Evolutionary conservation across 2,888 invertebrate genomes (phyloP).

Genomic region (Erynnis tages): DNA sequence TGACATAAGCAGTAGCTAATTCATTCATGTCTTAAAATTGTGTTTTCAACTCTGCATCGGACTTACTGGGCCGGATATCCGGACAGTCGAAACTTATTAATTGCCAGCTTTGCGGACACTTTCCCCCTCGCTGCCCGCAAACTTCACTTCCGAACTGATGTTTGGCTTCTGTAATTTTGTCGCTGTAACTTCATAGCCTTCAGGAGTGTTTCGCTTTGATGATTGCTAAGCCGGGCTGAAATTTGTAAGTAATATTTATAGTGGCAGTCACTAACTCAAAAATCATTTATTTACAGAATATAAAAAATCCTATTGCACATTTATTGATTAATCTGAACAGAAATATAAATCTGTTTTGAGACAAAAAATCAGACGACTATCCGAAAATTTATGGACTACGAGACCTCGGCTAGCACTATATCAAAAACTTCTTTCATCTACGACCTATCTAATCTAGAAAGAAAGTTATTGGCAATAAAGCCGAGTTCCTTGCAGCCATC

Average conservation of each 20-base stretch:
- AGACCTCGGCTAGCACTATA: neutral
- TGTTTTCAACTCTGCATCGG: conserved; percentile 42
- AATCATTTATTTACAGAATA: too few species aligned
- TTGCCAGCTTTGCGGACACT: conserved; percentile 50
- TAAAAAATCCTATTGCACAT: too few species aligned
- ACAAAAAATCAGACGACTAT: too few species aligned
- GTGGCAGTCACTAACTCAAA: too few species aligned
- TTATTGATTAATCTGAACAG: too few species aligned
- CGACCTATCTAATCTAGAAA: neutral
- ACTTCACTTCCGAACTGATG: conserved; percentile 25
- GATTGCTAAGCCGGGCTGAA: too few species aligned
- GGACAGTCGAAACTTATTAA: conserved; percentile 71
- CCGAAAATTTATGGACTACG: neutral
- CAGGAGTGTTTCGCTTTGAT: too few species aligned
- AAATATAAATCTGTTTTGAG: too few species aligned
- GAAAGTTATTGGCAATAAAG: conserved; percentile 26
- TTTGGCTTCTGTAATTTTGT: conserved; percentile 11
- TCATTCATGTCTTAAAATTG: too few species aligned
- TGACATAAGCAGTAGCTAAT: too few species aligned
- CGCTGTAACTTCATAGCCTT: neutral
- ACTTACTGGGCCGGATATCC: conserved; percentile 62
- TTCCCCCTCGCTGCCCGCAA: conserved; percentile 42
- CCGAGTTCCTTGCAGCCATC: conserved; percentile 10
- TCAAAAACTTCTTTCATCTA: conserved; percentile 22
- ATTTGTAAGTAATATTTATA: too few species aligned